phyloP scores from a whole-genome alignment of 92 coral and sea anemone species.

The Actinernus sp. region DNA sequence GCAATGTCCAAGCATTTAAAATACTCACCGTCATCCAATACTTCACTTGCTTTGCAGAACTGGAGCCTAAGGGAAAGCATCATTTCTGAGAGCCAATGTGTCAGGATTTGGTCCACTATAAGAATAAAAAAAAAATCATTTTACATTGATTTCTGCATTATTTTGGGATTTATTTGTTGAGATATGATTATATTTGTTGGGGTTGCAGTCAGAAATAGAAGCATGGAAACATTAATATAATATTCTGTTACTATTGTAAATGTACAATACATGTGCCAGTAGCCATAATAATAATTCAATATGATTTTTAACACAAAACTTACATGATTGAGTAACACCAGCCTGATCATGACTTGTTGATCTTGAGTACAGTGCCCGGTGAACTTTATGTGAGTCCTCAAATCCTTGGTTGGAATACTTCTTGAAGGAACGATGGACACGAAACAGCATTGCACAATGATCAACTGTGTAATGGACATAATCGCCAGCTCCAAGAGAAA shows the following conservation, averaged over 20 bases:
- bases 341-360: conserved; percentile 13
- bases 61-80: conserved; percentile 13
- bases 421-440: conserved; percentile 10
- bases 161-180: no score
- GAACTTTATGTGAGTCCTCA: conserved; percentile 27
- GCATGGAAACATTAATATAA: no score
- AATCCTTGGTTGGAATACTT: conserved; percentile 13
- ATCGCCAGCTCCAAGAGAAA: conserved; percentile 16
- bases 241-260: no score
- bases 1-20: no score
- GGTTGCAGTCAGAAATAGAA: no score
- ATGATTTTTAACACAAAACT: background rate
- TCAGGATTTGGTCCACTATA: conserved; percentile 14
- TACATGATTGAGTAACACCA: conserved; percentile 14
- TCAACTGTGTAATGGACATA: conserved; percentile 9
- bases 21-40: conserved; percentile 5
- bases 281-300: no score
- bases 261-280: no score
- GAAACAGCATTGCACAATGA: conserved; percentile 16
- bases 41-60: conserved; percentile 11
- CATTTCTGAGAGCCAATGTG: conserved; percentile 21
- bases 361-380: conserved; percentile 9
- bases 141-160: background rate
- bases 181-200: no score
- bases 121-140: background rate